Evolutionary conservation across 1,140 invertebrate genomes (phyloP), one percentile per base, ranked within the genome.

Genomic region (Drosophila fuyamai): DNA sequence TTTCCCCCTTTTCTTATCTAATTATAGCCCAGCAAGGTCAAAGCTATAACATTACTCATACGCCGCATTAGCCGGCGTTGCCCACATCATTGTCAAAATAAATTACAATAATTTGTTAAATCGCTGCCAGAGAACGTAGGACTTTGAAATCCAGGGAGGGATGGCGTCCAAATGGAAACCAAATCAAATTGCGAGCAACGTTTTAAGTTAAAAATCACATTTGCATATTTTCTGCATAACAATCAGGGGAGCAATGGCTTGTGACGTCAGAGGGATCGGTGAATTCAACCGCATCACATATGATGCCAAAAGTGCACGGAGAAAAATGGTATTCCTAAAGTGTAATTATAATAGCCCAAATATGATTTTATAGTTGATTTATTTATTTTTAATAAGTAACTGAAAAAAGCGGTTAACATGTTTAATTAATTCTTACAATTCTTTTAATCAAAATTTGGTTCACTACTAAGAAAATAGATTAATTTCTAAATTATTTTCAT

Each of bases 161-260:
- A 29, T 35, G 51, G 14, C 14, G 50, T 3, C 48, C 40, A 47
- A 80, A 75, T 48, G 53, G 48, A 55, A 75, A 79, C 53, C 70
- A 76, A 79, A 79, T 79, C 76, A 67, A 73, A 79, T 58, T 65
- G 54, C 51, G 43, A 74, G 76, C 57, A 43, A 44, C 55, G 56
- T 43, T 80, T 66, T 73, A 77, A 90, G 88, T 81, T 91, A 90
- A 90, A 82, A 82, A 86, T 85, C 88, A 76, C 80, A 90, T 90
- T 90, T 90, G 68, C 88, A 90, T 90, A 90, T 90, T 90, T 77
- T 61, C 57, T 66, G 75, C 79, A 90, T 90, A 90, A 90, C 86
- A 90, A 88, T 90, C 89, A 81, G 79, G 44, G 74, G 74, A 60
- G 51, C 76, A 90, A 91, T 90, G 86, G 68, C 78, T 74, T 83